These are phyloP conservation scores for Haliclona indistincta DNA, from an alignment of 37 sponge, comb jelly and placozoan species.

Conservation along the genomic window DNA sequence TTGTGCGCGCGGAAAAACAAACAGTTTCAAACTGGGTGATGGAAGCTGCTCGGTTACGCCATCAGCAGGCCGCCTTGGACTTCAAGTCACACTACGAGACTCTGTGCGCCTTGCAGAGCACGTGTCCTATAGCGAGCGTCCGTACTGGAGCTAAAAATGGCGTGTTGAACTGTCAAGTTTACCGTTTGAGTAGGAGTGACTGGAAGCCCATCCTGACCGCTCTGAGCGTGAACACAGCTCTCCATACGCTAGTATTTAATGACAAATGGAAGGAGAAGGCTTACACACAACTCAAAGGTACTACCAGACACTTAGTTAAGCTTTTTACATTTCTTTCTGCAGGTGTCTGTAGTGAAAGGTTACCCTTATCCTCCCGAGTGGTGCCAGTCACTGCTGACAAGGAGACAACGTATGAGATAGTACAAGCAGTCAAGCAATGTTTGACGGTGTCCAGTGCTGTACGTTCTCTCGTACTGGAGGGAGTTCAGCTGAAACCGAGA, in stretches of 20 bases:
- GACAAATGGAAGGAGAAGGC: slow-evolving; percentile 52
- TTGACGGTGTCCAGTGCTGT: slow-evolving; percentile 29
- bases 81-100: slow-evolving; percentile 77
- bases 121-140: slow-evolving; percentile 53
- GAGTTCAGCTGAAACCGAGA: slow-evolving; percentile 15
- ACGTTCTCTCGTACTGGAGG: slow-evolving; percentile 41
- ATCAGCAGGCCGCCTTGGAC: slow-evolving; percentile 49
- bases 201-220: slow-evolving; percentile 73
- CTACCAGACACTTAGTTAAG: no score
- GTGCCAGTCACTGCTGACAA: not conserved
- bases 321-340: no score
- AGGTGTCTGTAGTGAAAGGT: no score
- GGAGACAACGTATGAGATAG: not conserved
- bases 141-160: slow-evolving; percentile 37
- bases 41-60: not conserved
- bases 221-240: slow-evolving; percentile 60
- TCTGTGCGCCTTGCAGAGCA: slow-evolving; percentile 70
- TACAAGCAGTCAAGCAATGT: slow-evolving; percentile 9
- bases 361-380: not conserved
- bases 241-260: slow-evolving; percentile 37
- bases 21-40: not conserved
- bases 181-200: slow-evolving; percentile 52
- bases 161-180: slow-evolving; percentile 44
- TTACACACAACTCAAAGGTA: no score
- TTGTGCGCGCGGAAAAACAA: slow-evolving; percentile 16